A percentile compares a stretch with the other conserved stretches of the same genome.
phyloP scores from a whole-genome alignment of 2,888 invertebrate genomes.

The Mesoligia furuncula region DNA sequence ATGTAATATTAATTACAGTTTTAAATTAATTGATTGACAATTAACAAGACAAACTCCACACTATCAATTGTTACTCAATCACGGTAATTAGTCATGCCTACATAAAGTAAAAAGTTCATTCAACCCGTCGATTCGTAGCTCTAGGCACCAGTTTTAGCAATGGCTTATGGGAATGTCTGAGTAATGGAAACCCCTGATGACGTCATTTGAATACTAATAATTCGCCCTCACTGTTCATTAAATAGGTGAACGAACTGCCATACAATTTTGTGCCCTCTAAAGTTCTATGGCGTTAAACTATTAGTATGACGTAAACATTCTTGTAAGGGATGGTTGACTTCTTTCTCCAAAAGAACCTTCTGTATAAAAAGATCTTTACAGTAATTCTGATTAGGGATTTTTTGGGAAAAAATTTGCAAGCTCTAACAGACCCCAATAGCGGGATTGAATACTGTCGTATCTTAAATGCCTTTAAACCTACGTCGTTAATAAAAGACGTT shows the following conservation, averaged over 20 bases:
- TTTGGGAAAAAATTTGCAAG: not conserved
- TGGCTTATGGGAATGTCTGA: constrained; percentile 28
- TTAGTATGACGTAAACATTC: not conserved
- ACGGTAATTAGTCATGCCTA: constrained; percentile 52
- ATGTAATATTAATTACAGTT: constrained; percentile 40
- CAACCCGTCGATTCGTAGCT: constrained; percentile 29
- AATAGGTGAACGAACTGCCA: constrained; percentile 34
- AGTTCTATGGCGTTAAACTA: not conserved
- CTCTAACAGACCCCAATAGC: not conserved
- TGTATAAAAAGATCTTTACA: not conserved
- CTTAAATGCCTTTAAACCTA: not conserved
- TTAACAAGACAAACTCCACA: constrained; percentile 33
- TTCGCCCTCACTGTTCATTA: constrained; percentile 13
- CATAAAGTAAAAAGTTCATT: constrained; percentile 49
- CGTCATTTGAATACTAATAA: constrained; percentile 47
- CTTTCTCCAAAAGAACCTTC: not conserved
- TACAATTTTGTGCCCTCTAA: constrained; percentile 1
- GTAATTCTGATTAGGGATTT: not conserved
- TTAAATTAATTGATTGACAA: constrained; percentile 20
- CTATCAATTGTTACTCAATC: constrained; percentile 42
- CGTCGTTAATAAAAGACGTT: not conserved
- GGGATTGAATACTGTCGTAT: not conserved
- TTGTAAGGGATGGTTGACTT: not conserved
- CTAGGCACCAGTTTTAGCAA: constrained; percentile 30
- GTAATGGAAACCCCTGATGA: constrained; percentile 48